Conservation (phyloP, 2,888 invertebrate species). For the Tenodera sinensis region DNA sequence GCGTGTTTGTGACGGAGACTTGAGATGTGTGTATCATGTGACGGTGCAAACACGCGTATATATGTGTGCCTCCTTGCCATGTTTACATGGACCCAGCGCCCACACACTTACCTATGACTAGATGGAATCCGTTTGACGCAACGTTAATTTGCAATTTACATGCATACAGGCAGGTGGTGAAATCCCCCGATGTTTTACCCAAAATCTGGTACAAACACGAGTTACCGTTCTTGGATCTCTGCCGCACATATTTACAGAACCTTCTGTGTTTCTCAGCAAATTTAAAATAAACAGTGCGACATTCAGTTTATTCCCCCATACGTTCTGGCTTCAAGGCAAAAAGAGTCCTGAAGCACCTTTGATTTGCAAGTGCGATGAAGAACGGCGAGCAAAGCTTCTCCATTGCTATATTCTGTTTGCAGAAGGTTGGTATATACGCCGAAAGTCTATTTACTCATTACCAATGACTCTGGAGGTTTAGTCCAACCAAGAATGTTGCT, state of each 20-base stretch:
- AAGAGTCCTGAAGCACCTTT: background rate
- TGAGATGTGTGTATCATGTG: background rate
- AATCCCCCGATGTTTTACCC: background rate
- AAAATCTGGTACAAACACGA: background rate
- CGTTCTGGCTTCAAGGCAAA: background rate
- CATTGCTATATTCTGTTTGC: background rate
- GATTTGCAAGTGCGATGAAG: background rate
- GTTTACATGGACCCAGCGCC: background rate
- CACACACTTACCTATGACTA: background rate
- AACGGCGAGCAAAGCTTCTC: background rate
- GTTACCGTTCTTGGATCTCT: background rate
- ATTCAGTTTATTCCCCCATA: background rate
- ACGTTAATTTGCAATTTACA: slow-evolving; percentile 27
- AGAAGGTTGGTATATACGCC: no score
- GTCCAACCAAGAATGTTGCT: no score
- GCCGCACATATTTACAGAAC: background rate
- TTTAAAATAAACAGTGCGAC: background rate
- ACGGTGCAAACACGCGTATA: background rate
- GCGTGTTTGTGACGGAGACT: background rate
- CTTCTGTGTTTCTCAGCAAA: background rate
- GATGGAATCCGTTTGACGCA: slow-evolving; percentile 15
- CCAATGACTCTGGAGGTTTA: background rate
- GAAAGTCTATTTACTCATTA: background rate
- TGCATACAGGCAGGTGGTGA: background rate
- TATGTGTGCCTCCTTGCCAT: background rate